Base-by-base conservation (phyloP, 1,140 invertebrate genomes). In the Melanaphis sacchari region DNA sequence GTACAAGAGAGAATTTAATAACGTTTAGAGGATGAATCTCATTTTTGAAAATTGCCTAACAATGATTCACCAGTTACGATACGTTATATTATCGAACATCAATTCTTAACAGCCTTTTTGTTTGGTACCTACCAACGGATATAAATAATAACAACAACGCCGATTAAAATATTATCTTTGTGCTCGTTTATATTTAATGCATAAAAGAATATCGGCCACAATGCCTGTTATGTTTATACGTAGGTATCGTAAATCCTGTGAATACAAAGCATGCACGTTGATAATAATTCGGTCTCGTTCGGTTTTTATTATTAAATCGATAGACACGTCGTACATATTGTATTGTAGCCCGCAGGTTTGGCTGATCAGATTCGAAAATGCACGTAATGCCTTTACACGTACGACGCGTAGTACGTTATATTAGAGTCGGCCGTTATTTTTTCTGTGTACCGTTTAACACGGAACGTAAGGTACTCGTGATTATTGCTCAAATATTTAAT, bases 81-180 rank as follows among this genome's bases (percentile, higher is more conserved):
- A 36, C 15, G 36, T 76, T 76, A 76, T n/a, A 76, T 76, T n/a
- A 18, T 76, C 6, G 59, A 76, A 76, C 59, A n/a, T 76, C 59
- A 5, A 76, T 76, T 76, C 59, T 76, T 6, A 76, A 76, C 59
- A 76, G 15, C n/a, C n/a, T 36, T 76, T n/a, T 76, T 76, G 59
- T 76, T n/a, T 18, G 31, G 31, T 1, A 22, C 9, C 26, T 6
- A 15, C 9, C 26, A 2, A 15, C 31, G 31, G 15, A 76, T 76
- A 76, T n/a, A n/a, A 76, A n/a, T 76, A 76, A 36, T 36, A n/a
- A n/a, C 0, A n/a, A n/a, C 0, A n/a, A 76, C 31, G 6, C 59
- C 59, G n/a, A 76, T 76, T 76, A 76, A 76, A 76, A 76, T 18
- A 76, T 76, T 76, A 76, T 76, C 59, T n/a, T 76, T 76, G 31